These are phyloP conservation scores for Peromyscus attwateri DNA, from an alignment of 2,797 vertebrate species.

Conservation along the genomic window DNA sequence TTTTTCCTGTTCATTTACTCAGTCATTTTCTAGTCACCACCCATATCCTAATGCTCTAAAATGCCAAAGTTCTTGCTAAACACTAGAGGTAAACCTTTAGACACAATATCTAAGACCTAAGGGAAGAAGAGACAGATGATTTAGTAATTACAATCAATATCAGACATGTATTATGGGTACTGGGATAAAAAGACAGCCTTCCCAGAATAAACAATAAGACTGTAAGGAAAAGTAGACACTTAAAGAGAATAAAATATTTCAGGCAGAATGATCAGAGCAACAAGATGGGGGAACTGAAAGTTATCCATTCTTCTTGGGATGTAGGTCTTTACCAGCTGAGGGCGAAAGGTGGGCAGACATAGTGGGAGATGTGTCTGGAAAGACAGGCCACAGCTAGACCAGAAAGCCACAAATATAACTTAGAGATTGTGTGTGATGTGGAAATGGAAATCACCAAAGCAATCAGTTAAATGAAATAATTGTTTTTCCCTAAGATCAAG, in stretches of 20 bases:
- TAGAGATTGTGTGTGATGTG: background rate
- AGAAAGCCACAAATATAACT: background rate
- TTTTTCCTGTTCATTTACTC: background rate
- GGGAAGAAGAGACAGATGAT: background rate
- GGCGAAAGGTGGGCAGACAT: background rate
- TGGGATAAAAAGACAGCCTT: constrained; percentile 13
- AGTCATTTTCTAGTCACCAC: constrained; percentile 3
- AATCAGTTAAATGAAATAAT: background rate
- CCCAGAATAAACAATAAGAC: background rate
- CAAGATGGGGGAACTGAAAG: background rate
- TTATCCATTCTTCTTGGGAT: background rate
- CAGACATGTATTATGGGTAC: constrained; percentile 2
- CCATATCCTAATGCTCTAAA: background rate
- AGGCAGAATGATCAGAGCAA: background rate
- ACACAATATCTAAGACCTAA: background rate
- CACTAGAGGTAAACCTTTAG: background rate
- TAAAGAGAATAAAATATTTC: background rate
- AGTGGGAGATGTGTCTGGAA: background rate
- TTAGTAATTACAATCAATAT: background rate
- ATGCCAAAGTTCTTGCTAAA: background rate
- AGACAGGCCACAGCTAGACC: background rate
- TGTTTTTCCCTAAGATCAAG: constrained; percentile 1
- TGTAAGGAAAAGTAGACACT: background rate
- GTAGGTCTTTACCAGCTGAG: background rate
- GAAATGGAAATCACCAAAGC: background rate